A percentile compares a stretch with the other conserved stretches of the same genome.
phyloP scores from a whole-genome alignment of 2,888 invertebrate genomes.

The Hydrotaea diabolus region DNA sequence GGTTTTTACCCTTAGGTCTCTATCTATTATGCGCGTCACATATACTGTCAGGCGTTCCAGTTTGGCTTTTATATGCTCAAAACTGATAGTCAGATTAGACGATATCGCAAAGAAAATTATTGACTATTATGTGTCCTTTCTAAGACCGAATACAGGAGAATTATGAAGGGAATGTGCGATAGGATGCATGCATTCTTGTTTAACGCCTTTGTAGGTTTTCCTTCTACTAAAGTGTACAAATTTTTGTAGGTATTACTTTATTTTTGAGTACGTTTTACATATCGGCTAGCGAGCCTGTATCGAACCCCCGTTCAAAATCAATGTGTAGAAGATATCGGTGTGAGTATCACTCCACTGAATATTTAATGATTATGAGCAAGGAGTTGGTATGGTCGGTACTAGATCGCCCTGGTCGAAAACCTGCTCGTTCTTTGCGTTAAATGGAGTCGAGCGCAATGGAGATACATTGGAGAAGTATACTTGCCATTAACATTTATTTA shows the following conservation, averaged over 20 bases:
- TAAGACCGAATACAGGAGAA: neutral
- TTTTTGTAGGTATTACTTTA: neutral
- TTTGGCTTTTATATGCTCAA: neutral
- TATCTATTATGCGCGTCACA: too few relatives aligned
- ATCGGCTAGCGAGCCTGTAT: neutral
- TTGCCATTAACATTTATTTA: too few relatives aligned
- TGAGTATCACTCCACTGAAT: neutral
- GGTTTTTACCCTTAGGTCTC: too few relatives aligned
- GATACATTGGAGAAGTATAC: neutral
- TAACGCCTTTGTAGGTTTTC: too few relatives aligned
- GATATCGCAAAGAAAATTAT: neutral
- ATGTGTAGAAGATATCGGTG: neutral
- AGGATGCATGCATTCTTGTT: neutral
- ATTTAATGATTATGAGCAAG: neutral
- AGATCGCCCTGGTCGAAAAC: neutral
- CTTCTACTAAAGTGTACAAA: neutral
- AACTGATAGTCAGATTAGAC: neutral
- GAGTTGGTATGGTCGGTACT: neutral
- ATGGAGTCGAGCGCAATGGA: neutral
- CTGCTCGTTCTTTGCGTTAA: neutral
- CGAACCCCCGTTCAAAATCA: neutral
- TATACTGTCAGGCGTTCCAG: neutral
- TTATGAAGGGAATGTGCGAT: neutral
- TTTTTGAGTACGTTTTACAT: neutral
- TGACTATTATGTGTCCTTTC: neutral